Conservation (phyloP, 1,140 invertebrate genomes). For the Heliothis virescens region DNA sequence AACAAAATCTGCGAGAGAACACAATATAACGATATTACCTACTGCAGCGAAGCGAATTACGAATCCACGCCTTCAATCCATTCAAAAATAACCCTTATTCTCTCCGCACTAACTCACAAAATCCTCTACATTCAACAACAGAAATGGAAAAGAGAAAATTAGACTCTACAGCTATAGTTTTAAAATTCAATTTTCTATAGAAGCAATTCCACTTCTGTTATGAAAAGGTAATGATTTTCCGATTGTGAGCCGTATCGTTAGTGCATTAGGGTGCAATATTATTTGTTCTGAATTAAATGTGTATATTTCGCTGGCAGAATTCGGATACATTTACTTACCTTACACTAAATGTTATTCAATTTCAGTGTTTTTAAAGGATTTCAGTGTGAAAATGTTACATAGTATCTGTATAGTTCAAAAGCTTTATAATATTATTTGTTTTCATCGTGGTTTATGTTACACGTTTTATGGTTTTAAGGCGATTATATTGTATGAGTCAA, state of each 20-base stretch:
- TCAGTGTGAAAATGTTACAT: constrained; percentile 1
- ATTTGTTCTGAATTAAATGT: constrained; percentile 34
- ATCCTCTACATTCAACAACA: neutral
- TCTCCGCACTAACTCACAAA: neutral
- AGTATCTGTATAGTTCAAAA: neutral
- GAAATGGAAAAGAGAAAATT: constrained; percentile 40
- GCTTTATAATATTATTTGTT: neutral
- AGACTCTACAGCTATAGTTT: constrained; percentile 36
- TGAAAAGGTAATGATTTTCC: constrained; percentile 42
- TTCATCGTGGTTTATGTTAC: too few relatives aligned
- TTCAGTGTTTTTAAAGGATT: constrained; percentile 21
- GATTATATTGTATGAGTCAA: too few relatives aligned
- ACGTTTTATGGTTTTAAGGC: too few relatives aligned
- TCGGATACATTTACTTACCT: constrained; percentile 27
- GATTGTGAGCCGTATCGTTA: constrained; percentile 45
- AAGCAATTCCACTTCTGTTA: constrained; percentile 42
- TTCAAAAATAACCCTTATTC: constrained; percentile 40
- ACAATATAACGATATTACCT: constrained; percentile 62
- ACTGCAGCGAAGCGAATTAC: constrained; percentile 60
- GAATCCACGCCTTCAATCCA: constrained; percentile 44
- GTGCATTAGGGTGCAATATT: constrained; percentile 43
- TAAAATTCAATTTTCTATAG: constrained; percentile 57
- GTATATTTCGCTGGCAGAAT: constrained; percentile 15
- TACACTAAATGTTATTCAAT: constrained; percentile 35
- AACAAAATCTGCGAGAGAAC: constrained; percentile 62